Evolutionary conservation across 1,140 invertebrate species (phyloP), one percentile per base, ranked within the genome.

Genomic region (Atta cephalotes): DNA sequence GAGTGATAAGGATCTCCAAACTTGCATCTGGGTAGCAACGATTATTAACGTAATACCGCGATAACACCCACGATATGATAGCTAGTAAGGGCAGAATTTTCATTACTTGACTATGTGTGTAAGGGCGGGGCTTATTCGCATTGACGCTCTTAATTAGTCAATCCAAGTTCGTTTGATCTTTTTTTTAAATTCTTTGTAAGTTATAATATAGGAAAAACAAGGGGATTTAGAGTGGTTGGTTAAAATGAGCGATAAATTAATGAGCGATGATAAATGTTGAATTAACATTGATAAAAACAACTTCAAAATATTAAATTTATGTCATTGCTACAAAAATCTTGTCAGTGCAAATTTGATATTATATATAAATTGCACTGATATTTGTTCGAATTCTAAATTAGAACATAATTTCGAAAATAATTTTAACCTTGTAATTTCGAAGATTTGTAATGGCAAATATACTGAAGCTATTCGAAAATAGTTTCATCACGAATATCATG

Each of bases 1-100:
- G 45, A 51, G 45, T 45, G 79, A 90, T 88, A 88, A 53, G 45
- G 62, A 90, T 81, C 84, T 72, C 79, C 63, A 85, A 80, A 85
- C 86, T 72, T 76, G 21, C 58, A 65, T 81, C 49, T 35, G 56
- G 68, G 70, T 84, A 82, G 25, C 80, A 39, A 56, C 18, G 80
- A 76, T 56, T 56, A 71, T 25, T 74, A 84, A 62, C 35, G 70
- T 31, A 81, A 60, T 58, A 68, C 51, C 63, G 25, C 70, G 70
- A 84, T 84, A 84, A 45, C 70, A 62, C 53, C n/a, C 35, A n/a
- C 70, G 31, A 63, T 74, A 62, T 74, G 80, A 82, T 63, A 51
- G 39, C 18, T 3, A 70, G 56, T 21, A 62, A 84, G 39, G 39
- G 25, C 4, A 51, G 80, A 63, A 51, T 63, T 84, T 84, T 84